Evolutionary conservation across 2,888 invertebrate species (phyloP).

Genomic region (Anarsia innoxiella): DNA sequence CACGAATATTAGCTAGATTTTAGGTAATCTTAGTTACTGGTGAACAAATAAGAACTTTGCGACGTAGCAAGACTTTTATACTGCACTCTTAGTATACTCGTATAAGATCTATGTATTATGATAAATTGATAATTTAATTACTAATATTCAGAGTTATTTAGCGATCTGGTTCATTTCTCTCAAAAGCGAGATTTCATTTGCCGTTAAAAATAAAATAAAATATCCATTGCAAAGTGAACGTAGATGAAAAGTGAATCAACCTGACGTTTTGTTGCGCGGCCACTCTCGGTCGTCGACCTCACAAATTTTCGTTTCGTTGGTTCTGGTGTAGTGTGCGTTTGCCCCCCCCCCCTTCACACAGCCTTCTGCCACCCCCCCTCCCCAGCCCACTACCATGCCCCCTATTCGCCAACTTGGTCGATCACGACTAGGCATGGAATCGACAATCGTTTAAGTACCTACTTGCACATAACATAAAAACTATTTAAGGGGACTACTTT

Average conservation of each 20-base stretch:
- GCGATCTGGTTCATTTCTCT: constrained; percentile 14
- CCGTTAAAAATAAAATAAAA: constrained; percentile 39
- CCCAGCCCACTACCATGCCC: constrained; percentile 26
- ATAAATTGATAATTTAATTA: too few species aligned
- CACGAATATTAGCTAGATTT: too few species aligned
- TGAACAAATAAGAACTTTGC: too few species aligned
- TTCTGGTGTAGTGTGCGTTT: constrained; percentile 49
- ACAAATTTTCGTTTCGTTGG: constrained; percentile 75
- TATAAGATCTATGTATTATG: too few species aligned
- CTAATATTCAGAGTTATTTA: too few species aligned
- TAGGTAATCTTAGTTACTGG: too few species aligned
- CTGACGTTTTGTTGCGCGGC: constrained; percentile 66
- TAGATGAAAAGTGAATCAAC: constrained; percentile 75
- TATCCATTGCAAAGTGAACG: constrained; percentile 52
- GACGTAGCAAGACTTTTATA: too few species aligned
- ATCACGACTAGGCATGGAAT: constrained; percentile 46
- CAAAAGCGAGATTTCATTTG: constrained; percentile 49
- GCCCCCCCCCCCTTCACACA: constrained; percentile 20
- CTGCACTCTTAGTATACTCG: too few species aligned
- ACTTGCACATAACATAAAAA: constrained; percentile 37
- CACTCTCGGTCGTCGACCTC: constrained; percentile 69
- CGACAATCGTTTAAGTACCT: constrained; percentile 33
- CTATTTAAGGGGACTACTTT: constrained; percentile 9
- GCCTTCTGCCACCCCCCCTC: constrained; percentile 21
- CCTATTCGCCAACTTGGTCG: constrained; percentile 54